Evolutionary conservation across 2,797 vertebrate species (phyloP), one percentile per base, ranked within the genome.

Genomic region (Tenualosa thibaudeaui): DNA sequence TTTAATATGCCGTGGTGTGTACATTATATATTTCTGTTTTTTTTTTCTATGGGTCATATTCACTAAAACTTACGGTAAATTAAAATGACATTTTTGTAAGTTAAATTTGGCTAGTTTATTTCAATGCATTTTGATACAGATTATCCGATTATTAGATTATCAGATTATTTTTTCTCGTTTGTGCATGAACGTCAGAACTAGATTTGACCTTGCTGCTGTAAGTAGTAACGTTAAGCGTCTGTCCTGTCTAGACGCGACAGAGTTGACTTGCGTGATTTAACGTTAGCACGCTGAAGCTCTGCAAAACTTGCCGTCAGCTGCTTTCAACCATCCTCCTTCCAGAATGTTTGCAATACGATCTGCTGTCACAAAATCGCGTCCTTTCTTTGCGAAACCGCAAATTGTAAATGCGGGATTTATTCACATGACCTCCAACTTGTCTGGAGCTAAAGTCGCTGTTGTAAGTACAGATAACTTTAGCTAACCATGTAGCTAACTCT

Each of bases 381-480:
- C 53, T 3, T 84, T 81, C 12, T 8, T 82, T 49, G 17, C 85
- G 4, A 90, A 84, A 71, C 31, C 31, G 24, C 56, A 85, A 12
- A 46, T 43, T 82, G 71, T 40, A 3, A n/a, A 58, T 22, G 82
- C 71, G 2, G 78, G 83, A 2, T 82, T 89, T 1, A 50, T 91
- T 17, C 90, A 91, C 46, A 87, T 84, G 12, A 86, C 85, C 22
- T 75, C 83, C 31, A 68, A 68, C 2, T 89, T 82, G 46, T 81
- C 75, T 68, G 88, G 82, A 13, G 87, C 91, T 13, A 93, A 88
- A 85, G 91, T 93, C 0, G 92, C 92, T n/a, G 91, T 93, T 86
- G 92, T 93, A 87, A 91, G 92, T 93, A 56, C 10, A 78, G 71
- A 40, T 78, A 78, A 19, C 17, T 40, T 43, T 49, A 49, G 46